Evolutionary conservation across 2,888 invertebrate genomes (phyloP), one percentile per base, ranked within the genome.

Genomic region (Dicyrtomina minuta): DNA sequence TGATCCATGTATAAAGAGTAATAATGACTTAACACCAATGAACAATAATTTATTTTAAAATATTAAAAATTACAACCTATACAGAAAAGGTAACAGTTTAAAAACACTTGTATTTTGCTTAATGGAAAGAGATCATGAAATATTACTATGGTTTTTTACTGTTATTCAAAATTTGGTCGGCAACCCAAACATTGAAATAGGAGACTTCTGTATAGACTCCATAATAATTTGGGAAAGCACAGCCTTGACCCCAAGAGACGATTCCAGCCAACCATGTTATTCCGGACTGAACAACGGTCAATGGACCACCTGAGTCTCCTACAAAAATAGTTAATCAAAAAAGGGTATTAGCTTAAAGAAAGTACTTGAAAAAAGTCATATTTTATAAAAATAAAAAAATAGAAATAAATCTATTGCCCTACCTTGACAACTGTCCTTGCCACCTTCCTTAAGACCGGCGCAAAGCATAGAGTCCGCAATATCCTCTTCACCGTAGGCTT

Each of bases 281-380:
- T 6, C 51, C 64, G 24, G 15, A 49, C 8, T 51, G 13, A n/a
- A 51, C 64, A 17, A 24, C 27, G 5, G 64, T 64, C 27, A 64
- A 15, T 27, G 64, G 64, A 27, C 64, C 64, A 33, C 64, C 64
- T n/a, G 64, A 64, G 27, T 64, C 64, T 61, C 61, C 61, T 61
- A n/a, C n/a, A n/a, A n/a, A n/a, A 24, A 12, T 26, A 56, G 12
- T 53, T 43, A 13, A 13, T 43, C 43, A 13, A 10, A 43, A 13
- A 43, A 43, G 43, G 10, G 12, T 13, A 43, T 43, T 43, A 43
- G 13, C 43, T 13, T 13, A 43, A n/a, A n/a, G n/a, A n/a, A n/a
- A n/a, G n/a, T n/a, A n/a, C n/a, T n/a, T n/a, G n/a, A n/a, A n/a
- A n/a, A n/a, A n/a, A n/a, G n/a, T n/a, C n/a, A n/a, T n/a, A n/a